These are phyloP conservation scores for Diglossa cyanea DNA, from an alignment of 2,797 vertebrate species.

Conservation along the genomic window DNA sequence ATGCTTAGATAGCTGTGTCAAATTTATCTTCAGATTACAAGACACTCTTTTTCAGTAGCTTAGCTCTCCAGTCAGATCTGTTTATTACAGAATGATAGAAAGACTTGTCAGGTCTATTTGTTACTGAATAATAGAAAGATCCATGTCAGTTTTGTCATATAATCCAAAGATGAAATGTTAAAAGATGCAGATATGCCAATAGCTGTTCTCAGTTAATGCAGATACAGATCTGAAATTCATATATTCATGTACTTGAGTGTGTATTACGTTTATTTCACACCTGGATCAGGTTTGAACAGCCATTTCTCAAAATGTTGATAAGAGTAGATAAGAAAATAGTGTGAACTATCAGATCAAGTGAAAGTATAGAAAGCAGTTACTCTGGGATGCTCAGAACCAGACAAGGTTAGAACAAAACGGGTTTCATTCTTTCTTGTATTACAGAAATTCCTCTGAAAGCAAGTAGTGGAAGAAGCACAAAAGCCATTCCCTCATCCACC, in stretches of 20 bases:
- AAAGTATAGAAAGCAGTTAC: not conserved
- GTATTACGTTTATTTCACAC: not conserved
- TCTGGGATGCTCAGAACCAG: not conserved
- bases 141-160: not conserved
- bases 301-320: not conserved
- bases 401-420: not conserved
- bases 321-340: not conserved
- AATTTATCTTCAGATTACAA: not conserved
- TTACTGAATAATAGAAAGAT: not conserved
- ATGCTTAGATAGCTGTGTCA: not conserved
- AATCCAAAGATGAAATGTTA: not conserved
- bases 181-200: not conserved
- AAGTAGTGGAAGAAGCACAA: not conserved
- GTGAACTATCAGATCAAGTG: not conserved
- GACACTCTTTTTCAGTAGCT: not conserved
- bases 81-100: not conserved
- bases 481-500: not conserved
- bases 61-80: not conserved
- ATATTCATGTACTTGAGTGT: not conserved
- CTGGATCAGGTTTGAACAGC: not conserved
- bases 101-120: not conserved
- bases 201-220: not conserved
- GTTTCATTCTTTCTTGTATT: not conserved
- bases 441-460: not conserved
- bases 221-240: not conserved